A percentile compares a stretch with the other conserved stretches of the same genome.
Conservation (phyloP, 2,797 vertebrate genomes). For the Cossypha heuglini region DNA sequence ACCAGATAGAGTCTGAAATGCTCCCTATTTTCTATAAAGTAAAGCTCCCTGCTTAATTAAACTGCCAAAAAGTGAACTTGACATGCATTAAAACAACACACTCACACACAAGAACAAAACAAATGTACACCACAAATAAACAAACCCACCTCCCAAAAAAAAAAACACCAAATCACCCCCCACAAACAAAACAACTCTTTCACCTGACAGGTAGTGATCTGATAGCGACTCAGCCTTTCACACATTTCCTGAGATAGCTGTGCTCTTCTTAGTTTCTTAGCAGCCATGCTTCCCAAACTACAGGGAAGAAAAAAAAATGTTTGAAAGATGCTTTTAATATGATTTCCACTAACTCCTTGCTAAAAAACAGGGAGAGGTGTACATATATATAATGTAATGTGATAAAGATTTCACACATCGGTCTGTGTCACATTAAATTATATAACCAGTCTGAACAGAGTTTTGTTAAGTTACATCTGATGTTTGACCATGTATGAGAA, state of each 20-base stretch:
- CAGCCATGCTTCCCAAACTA: slow-evolving; percentile 67
- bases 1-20: not conserved
- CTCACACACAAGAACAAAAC: not conserved
- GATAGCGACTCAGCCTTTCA: slow-evolving; percentile 77
- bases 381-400: not conserved
- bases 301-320: not conserved
- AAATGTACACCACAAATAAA: not conserved
- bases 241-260: slow-evolving; percentile 76
- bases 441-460: not conserved
- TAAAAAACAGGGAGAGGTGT: not conserved
- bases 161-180: fast-evolving
- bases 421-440: not conserved
- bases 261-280: slow-evolving; percentile 78
- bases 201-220: slow-evolving; percentile 81
- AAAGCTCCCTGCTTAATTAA: not conserved
- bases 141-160: not conserved
- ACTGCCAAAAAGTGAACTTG: not conserved
- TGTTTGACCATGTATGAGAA: not conserved
- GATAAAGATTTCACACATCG: fast-evolving
- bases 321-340: not conserved
- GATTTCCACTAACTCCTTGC: not conserved
- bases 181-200: not conserved
- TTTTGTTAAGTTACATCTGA: not conserved
- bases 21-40: not conserved
- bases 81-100: not conserved